Percentiles rank a stretch among this genome's conserved stretches.
Conservation (phyloP, 2,888 invertebrate species). For the Odontomyia ornata region DNA sequence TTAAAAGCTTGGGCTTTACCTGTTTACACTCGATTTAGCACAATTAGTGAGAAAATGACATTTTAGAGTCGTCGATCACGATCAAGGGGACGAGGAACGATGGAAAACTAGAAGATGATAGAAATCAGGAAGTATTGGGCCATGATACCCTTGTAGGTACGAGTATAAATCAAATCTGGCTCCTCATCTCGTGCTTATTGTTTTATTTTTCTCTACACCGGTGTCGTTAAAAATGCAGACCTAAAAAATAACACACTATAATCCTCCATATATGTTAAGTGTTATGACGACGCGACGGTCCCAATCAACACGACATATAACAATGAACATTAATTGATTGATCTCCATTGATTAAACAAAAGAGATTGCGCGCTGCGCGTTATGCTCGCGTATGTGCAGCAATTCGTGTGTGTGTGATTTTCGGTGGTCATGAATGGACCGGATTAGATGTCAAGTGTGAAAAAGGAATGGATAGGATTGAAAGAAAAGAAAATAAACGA, state of each 20-base stretch:
- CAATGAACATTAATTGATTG: constrained; percentile 31
- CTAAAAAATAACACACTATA: no score
- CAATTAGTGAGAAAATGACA: constrained; percentile 34
- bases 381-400: constrained; percentile 6
- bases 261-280: background rate
- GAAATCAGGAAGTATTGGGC: no score
- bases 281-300: constrained; percentile 12
- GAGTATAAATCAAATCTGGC: no score
- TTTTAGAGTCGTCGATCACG: background rate
- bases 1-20: constrained; percentile 6
- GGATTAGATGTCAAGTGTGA: constrained; percentile 26
- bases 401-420: no score
- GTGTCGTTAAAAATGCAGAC: no score
- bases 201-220: no score
- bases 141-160: no score
- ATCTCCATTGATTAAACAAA: constrained; percentile 32
- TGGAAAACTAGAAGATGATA: background rate
- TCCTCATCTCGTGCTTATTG: no score
- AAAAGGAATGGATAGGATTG: constrained; percentile 9
- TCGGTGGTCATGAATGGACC: background rate
- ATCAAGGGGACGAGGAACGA: background rate
- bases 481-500: constrained; percentile 8
- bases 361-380: background rate
- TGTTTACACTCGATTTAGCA: constrained; percentile 30
- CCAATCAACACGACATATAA: constrained; percentile 15